Base-by-base conservation (phyloP, 2,888 invertebrate species). In the Orthosia cruda region DNA sequence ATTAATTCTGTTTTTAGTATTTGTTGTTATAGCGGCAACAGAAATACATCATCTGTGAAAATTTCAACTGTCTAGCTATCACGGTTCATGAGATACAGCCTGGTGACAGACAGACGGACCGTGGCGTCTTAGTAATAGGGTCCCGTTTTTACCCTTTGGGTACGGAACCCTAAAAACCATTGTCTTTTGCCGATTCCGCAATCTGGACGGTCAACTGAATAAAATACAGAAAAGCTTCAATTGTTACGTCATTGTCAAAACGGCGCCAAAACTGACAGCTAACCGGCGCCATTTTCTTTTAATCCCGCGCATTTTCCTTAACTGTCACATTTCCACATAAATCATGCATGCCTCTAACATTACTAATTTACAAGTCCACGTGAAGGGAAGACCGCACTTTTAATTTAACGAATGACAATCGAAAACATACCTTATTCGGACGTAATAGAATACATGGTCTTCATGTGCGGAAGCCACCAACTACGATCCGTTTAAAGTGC, bases 351-450 rank as follows among this genome's bases (percentile, higher is more conserved):
- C 70, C n/a, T 65, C 65, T 74, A 69, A 66, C 45, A 71, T 69
- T 52, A 65, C 79, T 67, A 32, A 74, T 77, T 71, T 74, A 71
- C 45, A 40, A 13, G 45, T n/a, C 45, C 91, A 93, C 92, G 91
- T 91, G 91, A 92, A 90, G 89, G 91, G 93, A 94, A 94, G 91
- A 89, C 78, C 77, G 88, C 87, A 83, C 84, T 93, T 92, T 89
- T 90, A 91, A 92, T 92, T 92, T 90, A 90, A 83, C 50, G 58
- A 65, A 64, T 58, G 74, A 63, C 83, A 86, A 71, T 71, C 61
- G 63, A 92, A 90, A 88, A 84, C 80, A 63, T 26, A 84, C 90
- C 85, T 87, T 93, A 89, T 74, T 50, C 55, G 47, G 2, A 68
- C 50, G 77, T 71, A 72, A 83, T 88, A 92, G 81, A 81, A 79